A percentile compares a stretch with the other conserved stretches of the same genome.
Evolutionary conservation across 2,797 vertebrate species (phyloP).

Genomic region (Merluccius polli): DNA sequence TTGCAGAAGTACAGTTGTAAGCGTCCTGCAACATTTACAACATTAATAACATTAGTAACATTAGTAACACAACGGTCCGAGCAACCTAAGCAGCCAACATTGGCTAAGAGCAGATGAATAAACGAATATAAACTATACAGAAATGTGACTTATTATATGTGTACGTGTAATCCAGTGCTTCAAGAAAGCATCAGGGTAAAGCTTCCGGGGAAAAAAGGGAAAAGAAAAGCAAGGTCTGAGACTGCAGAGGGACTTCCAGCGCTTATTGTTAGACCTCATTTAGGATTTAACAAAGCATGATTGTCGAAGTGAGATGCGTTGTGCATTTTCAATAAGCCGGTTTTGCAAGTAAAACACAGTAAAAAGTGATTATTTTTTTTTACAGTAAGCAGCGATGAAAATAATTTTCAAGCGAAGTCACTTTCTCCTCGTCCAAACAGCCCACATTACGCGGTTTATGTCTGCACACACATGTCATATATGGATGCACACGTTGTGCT

Average conservation of each 20-base stretch:
- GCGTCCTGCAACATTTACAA: neutral
- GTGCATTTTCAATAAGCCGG: neutral
- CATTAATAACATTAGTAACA: no score
- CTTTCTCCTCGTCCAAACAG: neutral
- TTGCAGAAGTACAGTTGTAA: neutral
- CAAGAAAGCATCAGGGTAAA: neutral
- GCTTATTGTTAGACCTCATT: neutral
- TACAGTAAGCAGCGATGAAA: neutral
- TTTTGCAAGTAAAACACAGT: neutral
- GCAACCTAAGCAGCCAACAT: no score
- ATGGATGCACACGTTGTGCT: neutral
- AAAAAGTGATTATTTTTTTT: no score
- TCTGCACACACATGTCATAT: neutral
- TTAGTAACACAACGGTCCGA: no score
- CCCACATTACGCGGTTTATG: no score
- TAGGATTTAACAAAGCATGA: neutral
- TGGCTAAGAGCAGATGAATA: no score
- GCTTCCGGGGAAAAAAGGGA: neutral
- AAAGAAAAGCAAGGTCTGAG: neutral
- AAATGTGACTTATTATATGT: neutral
- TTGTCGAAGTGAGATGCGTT: neutral
- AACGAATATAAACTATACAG: neutral
- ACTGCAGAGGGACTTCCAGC: neutral
- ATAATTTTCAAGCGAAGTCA: neutral
- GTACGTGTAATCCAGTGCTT: neutral